phyloP scores from a whole-genome alignment of 2,113 vertebrate genomes.

The Ondatra zibethicus region DNA sequence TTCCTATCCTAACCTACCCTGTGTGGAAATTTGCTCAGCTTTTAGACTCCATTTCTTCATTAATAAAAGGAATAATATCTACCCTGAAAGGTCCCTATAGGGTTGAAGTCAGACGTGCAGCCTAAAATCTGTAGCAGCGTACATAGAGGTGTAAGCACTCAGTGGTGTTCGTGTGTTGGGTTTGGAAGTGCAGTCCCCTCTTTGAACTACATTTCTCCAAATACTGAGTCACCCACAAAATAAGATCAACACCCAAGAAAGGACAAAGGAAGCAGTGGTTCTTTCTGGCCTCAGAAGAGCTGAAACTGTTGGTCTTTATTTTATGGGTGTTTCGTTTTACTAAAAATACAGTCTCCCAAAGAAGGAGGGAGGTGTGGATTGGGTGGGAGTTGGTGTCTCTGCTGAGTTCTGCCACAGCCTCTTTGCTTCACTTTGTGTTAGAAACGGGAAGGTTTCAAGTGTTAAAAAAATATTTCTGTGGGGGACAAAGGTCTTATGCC shows the following conservation, averaged over 20 bases:
- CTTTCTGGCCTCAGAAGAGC: background rate
- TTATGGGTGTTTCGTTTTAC: background rate
- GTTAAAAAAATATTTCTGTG: background rate
- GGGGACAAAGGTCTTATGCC: background rate
- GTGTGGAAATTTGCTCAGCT: background rate
- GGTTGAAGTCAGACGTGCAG: background rate
- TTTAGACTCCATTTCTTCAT: background rate
- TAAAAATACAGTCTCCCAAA: background rate
- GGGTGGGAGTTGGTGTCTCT: background rate
- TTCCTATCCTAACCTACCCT: background rate
- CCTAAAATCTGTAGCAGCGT: background rate
- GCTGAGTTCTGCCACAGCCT: background rate
- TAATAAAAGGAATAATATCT: background rate
- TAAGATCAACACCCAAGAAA: background rate
- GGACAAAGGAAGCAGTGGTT: background rate
- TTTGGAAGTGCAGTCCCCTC: background rate
- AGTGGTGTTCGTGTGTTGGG: background rate
- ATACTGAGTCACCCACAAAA: background rate
- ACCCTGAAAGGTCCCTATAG: background rate
- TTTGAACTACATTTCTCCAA: constrained; percentile 26
- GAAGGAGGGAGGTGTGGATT: background rate
- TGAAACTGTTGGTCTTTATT: background rate
- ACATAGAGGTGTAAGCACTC: background rate
- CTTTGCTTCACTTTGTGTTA: background rate
- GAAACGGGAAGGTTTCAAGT: background rate